Conservation (phyloP, 2,797 vertebrate species). For the Sebastes minor region DNA sequence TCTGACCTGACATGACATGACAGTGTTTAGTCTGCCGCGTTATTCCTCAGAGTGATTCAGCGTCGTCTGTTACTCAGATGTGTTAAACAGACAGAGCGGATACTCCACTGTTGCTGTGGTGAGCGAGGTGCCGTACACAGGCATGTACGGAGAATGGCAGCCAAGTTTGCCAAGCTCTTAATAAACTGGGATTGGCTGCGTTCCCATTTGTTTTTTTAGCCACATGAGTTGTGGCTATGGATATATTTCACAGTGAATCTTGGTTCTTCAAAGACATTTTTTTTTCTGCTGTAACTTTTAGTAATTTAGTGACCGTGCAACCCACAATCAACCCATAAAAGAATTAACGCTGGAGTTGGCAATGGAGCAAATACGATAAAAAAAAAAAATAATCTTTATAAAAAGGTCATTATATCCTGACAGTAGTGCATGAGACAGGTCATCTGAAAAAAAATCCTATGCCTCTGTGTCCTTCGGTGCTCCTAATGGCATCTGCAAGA, state of each 20-base stretch:
- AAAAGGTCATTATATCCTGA: too few relatives aligned
- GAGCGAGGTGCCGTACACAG: background rate
- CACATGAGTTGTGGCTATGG: background rate
- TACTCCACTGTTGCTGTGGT: constrained; percentile 20
- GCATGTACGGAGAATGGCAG: constrained; percentile 29
- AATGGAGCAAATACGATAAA: background rate
- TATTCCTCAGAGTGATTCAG: background rate
- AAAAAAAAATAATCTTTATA: background rate
- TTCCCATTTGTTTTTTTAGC: background rate
- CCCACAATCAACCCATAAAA: background rate
- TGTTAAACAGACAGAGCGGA: background rate
- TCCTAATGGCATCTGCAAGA: too few relatives aligned
- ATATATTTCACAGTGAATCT: background rate
- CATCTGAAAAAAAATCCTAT: too few relatives aligned
- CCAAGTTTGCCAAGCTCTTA: constrained; percentile 35
- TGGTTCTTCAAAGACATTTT: background rate
- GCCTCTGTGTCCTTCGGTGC: too few relatives aligned
- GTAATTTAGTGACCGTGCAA: background rate
- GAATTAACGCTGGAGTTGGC: too few relatives aligned
- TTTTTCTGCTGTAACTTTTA: background rate
- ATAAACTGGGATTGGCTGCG: constrained; percentile 23
- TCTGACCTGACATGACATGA: constrained; percentile 21
- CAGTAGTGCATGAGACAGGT: too few relatives aligned
- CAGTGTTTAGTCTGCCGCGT: background rate
- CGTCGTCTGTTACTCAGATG: constrained; percentile 8